These are phyloP conservation scores for Oreohelix idahoensis DNA, from an alignment of 1,140 invertebrate genomes.

Conservation along the genomic window DNA sequence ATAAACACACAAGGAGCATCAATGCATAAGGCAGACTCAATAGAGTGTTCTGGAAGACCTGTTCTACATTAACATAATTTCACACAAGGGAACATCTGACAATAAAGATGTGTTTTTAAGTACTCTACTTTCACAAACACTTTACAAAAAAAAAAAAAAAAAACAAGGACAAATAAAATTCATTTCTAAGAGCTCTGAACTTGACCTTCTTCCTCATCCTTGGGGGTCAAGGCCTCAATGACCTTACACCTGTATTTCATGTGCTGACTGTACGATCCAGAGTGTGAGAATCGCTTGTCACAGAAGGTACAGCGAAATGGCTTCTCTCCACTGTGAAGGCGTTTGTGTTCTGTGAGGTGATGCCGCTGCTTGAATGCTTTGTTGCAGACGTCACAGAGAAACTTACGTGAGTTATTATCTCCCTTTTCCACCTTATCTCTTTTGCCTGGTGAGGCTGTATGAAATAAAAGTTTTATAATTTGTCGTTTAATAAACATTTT, in stretches of 20 bases:
- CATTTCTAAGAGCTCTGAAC: conserved; percentile 2
- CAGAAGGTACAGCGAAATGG: conserved; percentile 98
- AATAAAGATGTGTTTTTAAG: too few species aligned
- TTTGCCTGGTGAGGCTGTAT: conserved; percentile 13
- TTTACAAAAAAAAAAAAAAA: not conserved
- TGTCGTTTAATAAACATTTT: too few species aligned
- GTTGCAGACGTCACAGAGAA: conserved; percentile 88
- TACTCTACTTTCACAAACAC: too few species aligned
- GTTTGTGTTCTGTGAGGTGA: conserved; percentile 97
- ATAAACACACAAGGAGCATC: too few species aligned
- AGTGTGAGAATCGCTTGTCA: conserved; percentile 98
- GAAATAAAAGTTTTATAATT: not conserved
- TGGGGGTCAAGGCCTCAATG: conserved; percentile 25
- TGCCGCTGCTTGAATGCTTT: conserved; percentile 99
- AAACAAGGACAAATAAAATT: not conserved
- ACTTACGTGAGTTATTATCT: conserved; percentile 74
- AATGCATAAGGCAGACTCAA: too few species aligned
- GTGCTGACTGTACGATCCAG: conserved; percentile 98
- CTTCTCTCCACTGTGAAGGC: conserved; percentile 97
- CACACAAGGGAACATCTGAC: too few species aligned
- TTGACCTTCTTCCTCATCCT: conserved; percentile 29
- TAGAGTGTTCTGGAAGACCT: too few species aligned
- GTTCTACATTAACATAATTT: not conserved
- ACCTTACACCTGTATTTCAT: conserved; percentile 94
- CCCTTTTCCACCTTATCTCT: conserved; percentile 23